Conservation (phyloP, 2,888 invertebrate species). For the Oscheius myriophilus region DNA sequence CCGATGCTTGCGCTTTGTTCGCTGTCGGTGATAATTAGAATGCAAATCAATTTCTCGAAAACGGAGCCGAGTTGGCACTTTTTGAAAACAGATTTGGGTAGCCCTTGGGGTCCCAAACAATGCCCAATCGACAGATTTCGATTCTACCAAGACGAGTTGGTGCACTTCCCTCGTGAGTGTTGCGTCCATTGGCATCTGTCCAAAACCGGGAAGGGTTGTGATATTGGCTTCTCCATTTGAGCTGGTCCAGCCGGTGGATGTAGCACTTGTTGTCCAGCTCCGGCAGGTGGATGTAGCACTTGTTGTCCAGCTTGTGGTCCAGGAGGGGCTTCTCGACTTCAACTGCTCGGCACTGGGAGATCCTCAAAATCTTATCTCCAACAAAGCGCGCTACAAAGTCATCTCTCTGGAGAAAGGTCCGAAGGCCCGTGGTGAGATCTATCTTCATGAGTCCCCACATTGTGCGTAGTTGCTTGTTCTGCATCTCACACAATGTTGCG, state of each 20-base stretch:
- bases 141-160: no score
- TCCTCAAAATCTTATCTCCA: conserved; percentile 13
- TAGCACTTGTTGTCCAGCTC: conserved; percentile 23
- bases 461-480: conserved; percentile 16
- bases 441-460: conserved; percentile 24
- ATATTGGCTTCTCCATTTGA: neutral
- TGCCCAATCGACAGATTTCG: no score
- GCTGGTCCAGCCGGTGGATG: conserved; percentile 1
- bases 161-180: no score
- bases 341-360: conserved; percentile 21
- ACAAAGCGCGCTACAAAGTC: conserved; percentile 31
- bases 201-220: conserved; percentile 9
- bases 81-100: no score
- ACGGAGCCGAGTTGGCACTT: no score
- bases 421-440: conserved; percentile 32
- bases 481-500: conserved; percentile 26
- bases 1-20: no score
- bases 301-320: conserved; percentile 24
- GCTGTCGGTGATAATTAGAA: no score
- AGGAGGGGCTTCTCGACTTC: neutral
- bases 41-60: no score
- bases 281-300: conserved; percentile 31
- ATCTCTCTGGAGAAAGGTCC: conserved; percentile 29
- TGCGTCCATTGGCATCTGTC: conserved; percentile 12
- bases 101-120: no score